phyloP scores from a whole-genome alignment of 2,797 vertebrate genomes.

The Myripristis jacobus region DNA sequence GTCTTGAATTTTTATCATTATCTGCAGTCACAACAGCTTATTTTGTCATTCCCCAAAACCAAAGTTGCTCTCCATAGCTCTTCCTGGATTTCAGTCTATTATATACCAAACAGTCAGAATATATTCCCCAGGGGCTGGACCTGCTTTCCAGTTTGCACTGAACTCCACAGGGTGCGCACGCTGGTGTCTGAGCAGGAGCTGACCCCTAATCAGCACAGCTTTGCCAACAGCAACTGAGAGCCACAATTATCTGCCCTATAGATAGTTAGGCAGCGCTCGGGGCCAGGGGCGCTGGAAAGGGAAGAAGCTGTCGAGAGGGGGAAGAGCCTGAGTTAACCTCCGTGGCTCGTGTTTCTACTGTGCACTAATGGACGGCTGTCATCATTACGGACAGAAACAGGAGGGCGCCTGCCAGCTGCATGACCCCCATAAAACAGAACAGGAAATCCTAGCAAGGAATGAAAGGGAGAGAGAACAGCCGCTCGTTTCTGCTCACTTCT shows the following conservation, averaged over 20 bases:
- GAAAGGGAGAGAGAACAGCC: constrained; percentile 69
- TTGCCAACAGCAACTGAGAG: constrained; percentile 70
- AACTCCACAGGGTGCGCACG: constrained; percentile 48
- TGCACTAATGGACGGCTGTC: constrained; percentile 84
- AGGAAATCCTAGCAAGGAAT: constrained; percentile 82
- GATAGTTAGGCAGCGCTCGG: constrained; percentile 62
- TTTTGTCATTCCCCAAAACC: constrained; percentile 43
- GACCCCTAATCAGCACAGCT: constrained; percentile 69
- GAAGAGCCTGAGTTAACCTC: constrained; percentile 74
- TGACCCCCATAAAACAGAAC: constrained; percentile 85
- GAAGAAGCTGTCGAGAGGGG: constrained; percentile 66
- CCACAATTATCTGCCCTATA: constrained; percentile 73
- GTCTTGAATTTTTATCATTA: constrained; percentile 7
- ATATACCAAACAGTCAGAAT: constrained; percentile 48
- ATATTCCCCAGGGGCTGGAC: constrained; percentile 43
- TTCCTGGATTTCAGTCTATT: constrained; percentile 54
- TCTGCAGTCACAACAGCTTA: constrained; percentile 22
- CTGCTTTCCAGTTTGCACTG: constrained; percentile 54
- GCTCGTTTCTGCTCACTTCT: constrained; percentile 38
- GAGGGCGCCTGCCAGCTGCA: constrained; percentile 85
- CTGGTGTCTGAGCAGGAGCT: constrained; percentile 60
- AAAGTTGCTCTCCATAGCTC: constrained; percentile 17
- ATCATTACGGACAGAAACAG: constrained; percentile 85
- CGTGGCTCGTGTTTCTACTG: constrained; percentile 81
- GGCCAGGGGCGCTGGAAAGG: constrained; percentile 68